Evolutionary conservation across 2,888 invertebrate genomes (phyloP), one percentile per base, ranked within the genome.

Genomic region (Tholera decimalis): DNA sequence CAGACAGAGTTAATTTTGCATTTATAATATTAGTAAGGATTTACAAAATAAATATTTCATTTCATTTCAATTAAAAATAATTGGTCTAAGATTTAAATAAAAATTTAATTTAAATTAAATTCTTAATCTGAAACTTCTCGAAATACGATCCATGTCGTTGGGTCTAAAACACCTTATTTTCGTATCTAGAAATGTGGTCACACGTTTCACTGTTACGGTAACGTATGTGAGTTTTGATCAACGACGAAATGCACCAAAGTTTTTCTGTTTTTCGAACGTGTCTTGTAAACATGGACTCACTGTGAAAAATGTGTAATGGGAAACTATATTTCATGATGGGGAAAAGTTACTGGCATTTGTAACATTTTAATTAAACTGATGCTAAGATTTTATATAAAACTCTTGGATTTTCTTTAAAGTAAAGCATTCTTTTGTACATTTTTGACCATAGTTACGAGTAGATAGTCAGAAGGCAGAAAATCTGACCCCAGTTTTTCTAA

Each of bases 141-240:
- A 49, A 1, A 6, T 4, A 9, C 5, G 13, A 22, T 13, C 24
- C 22, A 46, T 35, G 22, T 84, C 88, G 85, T 79, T 3, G 0
- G 1, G 5, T 77, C 18, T 86, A 87, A 89, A 87, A 26, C 43
- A 0, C 33, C 18, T 49, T 54, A 28, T 69, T 70, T 58, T 60
- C 50, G 62, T 60, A 59, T 77, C 73, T 65, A 41, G 63, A 79
- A 88, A 85, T 79, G 87, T 83, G 89, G 88, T 89, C 86, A 73
- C 88, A 86, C 84, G 80, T 85, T 87, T 83, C 78, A 80, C 82
- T 85, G 82, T 78, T 80, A 74, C 73, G 51, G 78, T 90, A 89
- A 91, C 89, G 86, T 89, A 91, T 89, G 89, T 81, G 87, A 88
- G 84, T 90, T 92, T 90, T 92, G 90, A 92, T 90, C 90, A 85